A percentile compares a stretch with the other conserved stretches of the same genome.
phyloP scores from a whole-genome alignment of 2,797 vertebrate species.

The Amphiprion clarkii region DNA sequence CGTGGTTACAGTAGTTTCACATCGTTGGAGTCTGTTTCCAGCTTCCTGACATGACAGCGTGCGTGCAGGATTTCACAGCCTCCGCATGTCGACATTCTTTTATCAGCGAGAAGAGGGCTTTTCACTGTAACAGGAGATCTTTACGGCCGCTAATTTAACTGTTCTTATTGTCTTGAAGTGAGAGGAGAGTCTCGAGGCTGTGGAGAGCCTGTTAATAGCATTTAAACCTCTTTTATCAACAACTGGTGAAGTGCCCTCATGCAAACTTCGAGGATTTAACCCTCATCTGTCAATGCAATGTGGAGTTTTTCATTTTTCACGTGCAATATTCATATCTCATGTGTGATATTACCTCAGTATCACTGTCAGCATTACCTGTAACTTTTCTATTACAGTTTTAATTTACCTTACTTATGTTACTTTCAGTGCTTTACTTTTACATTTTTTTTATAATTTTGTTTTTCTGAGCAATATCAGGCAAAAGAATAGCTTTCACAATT shows the following conservation, averaged over 20 bases:
- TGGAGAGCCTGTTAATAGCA: not conserved
- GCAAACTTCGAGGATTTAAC: not conserved
- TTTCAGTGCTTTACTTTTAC: no score
- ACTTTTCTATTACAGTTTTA: no score
- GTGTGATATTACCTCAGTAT: no score
- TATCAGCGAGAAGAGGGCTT: slow-evolving; percentile 1
- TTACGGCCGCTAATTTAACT: slow-evolving; percentile 25
- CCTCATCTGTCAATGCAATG: no score
- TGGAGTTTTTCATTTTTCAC: no score
- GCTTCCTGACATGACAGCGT: slow-evolving; percentile 4
- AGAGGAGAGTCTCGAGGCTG: not conserved
- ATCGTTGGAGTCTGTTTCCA: not conserved
- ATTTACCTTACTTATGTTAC: no score
- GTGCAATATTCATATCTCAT: no score
- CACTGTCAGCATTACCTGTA: no score
- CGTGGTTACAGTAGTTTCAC: not conserved
- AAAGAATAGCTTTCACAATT: no score
- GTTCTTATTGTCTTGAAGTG: not conserved
- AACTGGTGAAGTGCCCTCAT: not conserved
- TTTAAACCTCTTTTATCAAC: not conserved
- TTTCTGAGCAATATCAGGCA: no score
- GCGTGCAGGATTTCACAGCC: slow-evolving; percentile 8
- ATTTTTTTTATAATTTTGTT: no score
- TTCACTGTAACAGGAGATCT: slow-evolving; percentile 12
- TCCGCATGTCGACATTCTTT: not conserved